Evolutionary conservation across 2,888 invertebrate genomes (phyloP).

Genomic region (Trissolcus brochymenae): DNA sequence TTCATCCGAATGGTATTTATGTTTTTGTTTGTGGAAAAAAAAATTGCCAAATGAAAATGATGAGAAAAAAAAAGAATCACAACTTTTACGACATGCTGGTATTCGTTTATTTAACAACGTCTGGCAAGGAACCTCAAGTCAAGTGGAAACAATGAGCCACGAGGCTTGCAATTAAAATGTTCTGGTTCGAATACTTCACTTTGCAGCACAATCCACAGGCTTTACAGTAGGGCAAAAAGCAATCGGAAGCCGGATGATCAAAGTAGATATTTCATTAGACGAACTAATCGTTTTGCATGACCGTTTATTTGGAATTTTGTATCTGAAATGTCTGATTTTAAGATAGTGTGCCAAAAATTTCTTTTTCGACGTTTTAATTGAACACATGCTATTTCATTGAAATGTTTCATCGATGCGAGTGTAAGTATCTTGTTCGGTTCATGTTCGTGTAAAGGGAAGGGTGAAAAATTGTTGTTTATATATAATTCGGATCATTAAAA

Average conservation of each 20-base stretch:
- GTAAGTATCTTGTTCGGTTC: not conserved
- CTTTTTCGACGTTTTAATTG: constrained; percentile 25
- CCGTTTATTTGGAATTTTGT: constrained; percentile 54
- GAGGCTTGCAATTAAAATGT: constrained; percentile 73
- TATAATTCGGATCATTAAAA: too few relatives aligned
- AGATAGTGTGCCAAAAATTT: constrained; percentile 7
- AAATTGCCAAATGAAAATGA: not conserved
- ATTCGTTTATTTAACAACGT: constrained; percentile 28
- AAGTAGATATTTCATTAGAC: constrained; percentile 75
- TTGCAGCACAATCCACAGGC: constrained; percentile 58
- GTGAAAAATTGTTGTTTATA: too few relatives aligned
- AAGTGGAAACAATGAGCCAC: constrained; percentile 70
- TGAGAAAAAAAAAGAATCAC: not conserved
- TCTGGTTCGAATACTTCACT: constrained; percentile 73
- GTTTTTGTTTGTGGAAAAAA: not conserved
- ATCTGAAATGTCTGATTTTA: constrained; percentile 25
- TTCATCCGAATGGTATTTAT: not conserved
- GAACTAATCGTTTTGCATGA: constrained; percentile 69
- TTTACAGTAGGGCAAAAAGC: constrained; percentile 60
- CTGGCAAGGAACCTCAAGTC: constrained; percentile 58
- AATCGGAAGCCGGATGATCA: constrained; percentile 68
- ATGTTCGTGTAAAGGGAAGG: too few relatives aligned
- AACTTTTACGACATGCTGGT: constrained; percentile 22
- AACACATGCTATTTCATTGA: constrained; percentile 4
- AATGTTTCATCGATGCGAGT: not conserved